Percentiles rank a stretch among this genome's conserved stretches.
Evolutionary conservation across 92 coral and sea anemone species (phyloP).

Genomic region (Phymanthus crucifer): DNA sequence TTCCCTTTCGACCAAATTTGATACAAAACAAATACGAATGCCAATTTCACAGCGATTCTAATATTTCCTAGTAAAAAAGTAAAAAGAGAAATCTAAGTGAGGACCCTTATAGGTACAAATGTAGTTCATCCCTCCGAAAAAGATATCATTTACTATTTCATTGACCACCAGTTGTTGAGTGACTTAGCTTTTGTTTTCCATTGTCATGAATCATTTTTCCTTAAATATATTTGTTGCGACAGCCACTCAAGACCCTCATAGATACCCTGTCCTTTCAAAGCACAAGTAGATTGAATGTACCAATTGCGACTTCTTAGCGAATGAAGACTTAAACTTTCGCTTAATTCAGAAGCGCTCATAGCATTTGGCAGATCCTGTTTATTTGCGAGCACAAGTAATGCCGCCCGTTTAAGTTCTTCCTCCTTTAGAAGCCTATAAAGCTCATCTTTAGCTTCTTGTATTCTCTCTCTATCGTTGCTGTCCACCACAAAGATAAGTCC

Average conservation of each 20-base stretch:
- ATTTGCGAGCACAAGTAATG: constrained; percentile 91
- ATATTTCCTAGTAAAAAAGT: neutral
- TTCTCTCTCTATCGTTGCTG: constrained; percentile 88
- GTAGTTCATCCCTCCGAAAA: neutral
- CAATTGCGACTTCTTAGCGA: constrained; percentile 84
- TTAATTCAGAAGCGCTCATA: constrained; percentile 85
- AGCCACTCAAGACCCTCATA: constrained; percentile 98
- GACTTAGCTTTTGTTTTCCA: neutral
- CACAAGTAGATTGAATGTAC: constrained; percentile 95
- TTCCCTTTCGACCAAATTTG: neutral
- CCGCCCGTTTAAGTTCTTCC: constrained; percentile 91
- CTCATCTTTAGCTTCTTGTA: constrained; percentile 89
- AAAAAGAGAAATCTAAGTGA: neutral
- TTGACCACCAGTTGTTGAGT: constrained; percentile 18
- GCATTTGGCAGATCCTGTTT: constrained; percentile 90
- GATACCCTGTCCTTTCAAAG: constrained; percentile 90
- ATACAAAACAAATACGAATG: neutral
- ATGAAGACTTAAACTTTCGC: constrained; percentile 84
- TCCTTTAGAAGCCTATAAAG: constrained; percentile 82
- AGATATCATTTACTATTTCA: neutral
- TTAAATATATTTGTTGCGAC: constrained; percentile 77
- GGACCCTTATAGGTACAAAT: neutral
- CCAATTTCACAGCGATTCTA: neutral
- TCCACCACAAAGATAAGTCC: constrained; percentile 96
- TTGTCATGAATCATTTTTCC: constrained; percentile 30